These are phyloP conservation scores for Metaphire vulgaris DNA, from an alignment of 1,140 invertebrate genomes.

Conservation along the genomic window DNA sequence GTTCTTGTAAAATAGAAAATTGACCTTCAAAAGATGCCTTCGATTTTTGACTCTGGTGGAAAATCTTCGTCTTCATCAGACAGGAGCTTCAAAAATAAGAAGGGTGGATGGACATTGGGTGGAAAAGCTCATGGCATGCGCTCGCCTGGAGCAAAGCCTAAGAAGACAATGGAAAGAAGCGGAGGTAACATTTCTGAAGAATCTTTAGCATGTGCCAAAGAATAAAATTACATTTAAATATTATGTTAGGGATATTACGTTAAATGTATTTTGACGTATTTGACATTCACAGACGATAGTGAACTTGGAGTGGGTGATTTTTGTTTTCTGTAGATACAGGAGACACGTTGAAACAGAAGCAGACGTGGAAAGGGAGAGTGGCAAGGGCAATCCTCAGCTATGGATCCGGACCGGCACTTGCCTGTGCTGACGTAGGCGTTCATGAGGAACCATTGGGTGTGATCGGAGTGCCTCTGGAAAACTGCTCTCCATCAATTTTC, in stretches of 20 bases:
- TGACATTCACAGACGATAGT: too few relatives aligned
- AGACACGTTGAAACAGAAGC: slow-evolving; percentile 3
- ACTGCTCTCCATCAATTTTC: slow-evolving; percentile 62
- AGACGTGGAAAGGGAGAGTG: slow-evolving; percentile 13
- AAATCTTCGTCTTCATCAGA: not conserved
- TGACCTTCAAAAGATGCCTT: not conserved
- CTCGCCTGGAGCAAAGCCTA: not conserved
- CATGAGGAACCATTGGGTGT: slow-evolving; percentile 52
- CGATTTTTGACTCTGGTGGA: not conserved
- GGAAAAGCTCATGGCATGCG: not conserved
- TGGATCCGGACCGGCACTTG: slow-evolving; percentile 34
- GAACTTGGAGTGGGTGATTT: too few relatives aligned
- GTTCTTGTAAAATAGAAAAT: too few relatives aligned
- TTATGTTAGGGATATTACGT: too few relatives aligned
- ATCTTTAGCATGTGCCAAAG: too few relatives aligned
- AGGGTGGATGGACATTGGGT: not conserved
- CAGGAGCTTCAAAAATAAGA: not conserved
- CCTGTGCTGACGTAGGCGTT: slow-evolving; percentile 5
- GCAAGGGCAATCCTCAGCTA: slow-evolving; percentile 11
- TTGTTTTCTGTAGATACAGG: not conserved
- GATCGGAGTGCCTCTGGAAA: slow-evolving; percentile 76
- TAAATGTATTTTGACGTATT: too few relatives aligned
- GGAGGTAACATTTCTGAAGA: too few relatives aligned
- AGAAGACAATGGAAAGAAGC: not conserved
- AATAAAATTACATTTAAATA: too few relatives aligned